Conservation (phyloP, 2,888 invertebrate genomes). For the Holacanthella duospinosa region DNA sequence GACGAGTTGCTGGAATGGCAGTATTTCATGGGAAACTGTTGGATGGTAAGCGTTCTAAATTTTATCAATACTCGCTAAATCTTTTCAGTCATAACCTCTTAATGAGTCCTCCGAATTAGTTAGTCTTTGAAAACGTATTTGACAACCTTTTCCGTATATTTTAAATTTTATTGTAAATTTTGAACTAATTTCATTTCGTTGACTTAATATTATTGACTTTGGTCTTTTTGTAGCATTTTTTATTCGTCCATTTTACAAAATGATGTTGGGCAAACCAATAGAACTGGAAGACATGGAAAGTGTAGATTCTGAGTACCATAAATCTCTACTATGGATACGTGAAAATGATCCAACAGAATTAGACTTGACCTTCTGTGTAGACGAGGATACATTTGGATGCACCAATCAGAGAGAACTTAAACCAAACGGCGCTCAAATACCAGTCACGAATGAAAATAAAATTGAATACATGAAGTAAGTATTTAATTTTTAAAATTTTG, state of each 20-base stretch:
- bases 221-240: constrained; percentile 71
- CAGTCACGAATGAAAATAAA: constrained; percentile 87
- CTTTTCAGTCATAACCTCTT: no score
- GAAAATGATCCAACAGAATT: constrained; percentile 94
- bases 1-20: constrained; percentile 96
- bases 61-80: background rate
- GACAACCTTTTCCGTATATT: background rate
- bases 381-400: constrained; percentile 93
- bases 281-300: constrained; percentile 97
- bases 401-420: constrained; percentile 85
- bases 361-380: constrained; percentile 88
- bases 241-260: constrained; percentile 98
- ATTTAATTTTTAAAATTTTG: background rate
- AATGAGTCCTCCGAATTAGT: no score
- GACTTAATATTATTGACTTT: constrained; percentile 93
- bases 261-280: constrained; percentile 94
- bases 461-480: constrained; percentile 85
- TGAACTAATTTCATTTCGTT: constrained; percentile 94
- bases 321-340: constrained; percentile 86
- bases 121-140: background rate
- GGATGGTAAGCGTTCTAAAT: constrained; percentile 59
- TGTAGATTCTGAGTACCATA: constrained; percentile 96
- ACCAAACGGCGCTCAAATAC: constrained; percentile 77
- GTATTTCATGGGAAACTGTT: constrained; percentile 96
- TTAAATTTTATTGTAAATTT: constrained; percentile 35